Conservation (phyloP, 2,888 invertebrate genomes). For the Heliconius cydno region DNA sequence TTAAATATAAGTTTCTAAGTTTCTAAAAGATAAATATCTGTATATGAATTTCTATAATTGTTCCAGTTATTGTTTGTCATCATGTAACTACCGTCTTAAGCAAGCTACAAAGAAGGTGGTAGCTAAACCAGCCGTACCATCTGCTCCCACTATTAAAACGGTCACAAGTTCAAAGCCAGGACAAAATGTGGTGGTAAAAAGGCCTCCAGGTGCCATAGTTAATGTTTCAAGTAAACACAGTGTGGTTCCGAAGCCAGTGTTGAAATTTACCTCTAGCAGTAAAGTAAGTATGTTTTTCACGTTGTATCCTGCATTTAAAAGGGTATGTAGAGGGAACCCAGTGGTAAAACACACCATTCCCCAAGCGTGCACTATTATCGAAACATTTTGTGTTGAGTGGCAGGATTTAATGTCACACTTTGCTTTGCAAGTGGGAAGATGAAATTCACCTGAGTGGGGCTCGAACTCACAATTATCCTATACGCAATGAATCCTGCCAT, state of each 20-base stretch:
- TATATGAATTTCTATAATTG: too few species aligned
- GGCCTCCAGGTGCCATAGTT: constrained; percentile 73
- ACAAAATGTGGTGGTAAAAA: constrained; percentile 80
- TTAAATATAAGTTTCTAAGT: too few species aligned
- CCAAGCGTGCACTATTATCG: not conserved
- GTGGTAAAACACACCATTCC: not conserved
- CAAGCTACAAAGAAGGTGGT: constrained; percentile 79
- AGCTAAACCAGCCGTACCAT: constrained; percentile 59
- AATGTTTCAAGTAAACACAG: constrained; percentile 86
- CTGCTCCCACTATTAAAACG: constrained; percentile 66
- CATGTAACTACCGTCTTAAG: constrained; percentile 90
- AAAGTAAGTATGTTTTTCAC: constrained; percentile 61
- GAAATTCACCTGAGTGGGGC: too few species aligned
- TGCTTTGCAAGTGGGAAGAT: too few species aligned
- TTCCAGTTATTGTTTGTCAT: constrained; percentile 91
- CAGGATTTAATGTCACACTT: too few species aligned
- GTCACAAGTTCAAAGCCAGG: constrained; percentile 71
- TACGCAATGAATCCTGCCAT: too few species aligned
- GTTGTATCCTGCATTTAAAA: not conserved
- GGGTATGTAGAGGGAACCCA: not conserved
- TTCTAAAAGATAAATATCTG: too few species aligned
- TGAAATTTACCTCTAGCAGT: constrained; percentile 86
- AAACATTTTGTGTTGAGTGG: not conserved
- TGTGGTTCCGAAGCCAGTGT: constrained; percentile 89
- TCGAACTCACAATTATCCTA: too few species aligned